These are phyloP conservation scores for Grammomys dolichurus DNA, from an alignment of 2,113 vertebrate species.

Conservation along the genomic window DNA sequence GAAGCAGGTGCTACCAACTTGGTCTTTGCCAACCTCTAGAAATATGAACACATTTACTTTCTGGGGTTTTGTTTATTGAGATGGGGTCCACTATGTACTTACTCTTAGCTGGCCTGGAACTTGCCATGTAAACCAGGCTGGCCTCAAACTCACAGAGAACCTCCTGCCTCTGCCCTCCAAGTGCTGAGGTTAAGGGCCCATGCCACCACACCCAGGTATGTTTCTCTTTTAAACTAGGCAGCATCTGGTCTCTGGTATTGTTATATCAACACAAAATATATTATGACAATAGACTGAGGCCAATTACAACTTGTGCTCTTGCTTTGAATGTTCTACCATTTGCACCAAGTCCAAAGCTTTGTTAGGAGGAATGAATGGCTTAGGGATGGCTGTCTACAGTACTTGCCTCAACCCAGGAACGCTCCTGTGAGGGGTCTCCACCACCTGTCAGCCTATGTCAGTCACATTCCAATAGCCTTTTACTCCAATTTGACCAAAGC, in stretches of 20 bases:
- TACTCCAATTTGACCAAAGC: background rate
- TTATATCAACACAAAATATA: background rate
- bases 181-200: background rate
- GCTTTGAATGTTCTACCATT: background rate
- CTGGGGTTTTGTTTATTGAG: background rate
- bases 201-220: background rate
- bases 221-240: background rate
- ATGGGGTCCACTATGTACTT: background rate
- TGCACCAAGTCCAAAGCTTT: constrained; percentile 9
- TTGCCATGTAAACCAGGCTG: background rate
- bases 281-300: background rate
- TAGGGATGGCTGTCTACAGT: background rate
- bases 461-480: background rate
- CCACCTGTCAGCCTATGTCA: background rate
- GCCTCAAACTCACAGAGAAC: background rate
- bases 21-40: background rate
- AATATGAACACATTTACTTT: background rate
- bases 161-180: background rate
- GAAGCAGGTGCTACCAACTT: background rate
- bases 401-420: background rate
- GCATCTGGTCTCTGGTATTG: background rate
- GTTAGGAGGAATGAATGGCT: background rate
- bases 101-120: background rate
- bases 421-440: background rate
- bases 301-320: background rate